These are phyloP conservation scores for Sepiola atlantica DNA, from an alignment of 2,888 invertebrate species.

Conservation along the genomic window DNA sequence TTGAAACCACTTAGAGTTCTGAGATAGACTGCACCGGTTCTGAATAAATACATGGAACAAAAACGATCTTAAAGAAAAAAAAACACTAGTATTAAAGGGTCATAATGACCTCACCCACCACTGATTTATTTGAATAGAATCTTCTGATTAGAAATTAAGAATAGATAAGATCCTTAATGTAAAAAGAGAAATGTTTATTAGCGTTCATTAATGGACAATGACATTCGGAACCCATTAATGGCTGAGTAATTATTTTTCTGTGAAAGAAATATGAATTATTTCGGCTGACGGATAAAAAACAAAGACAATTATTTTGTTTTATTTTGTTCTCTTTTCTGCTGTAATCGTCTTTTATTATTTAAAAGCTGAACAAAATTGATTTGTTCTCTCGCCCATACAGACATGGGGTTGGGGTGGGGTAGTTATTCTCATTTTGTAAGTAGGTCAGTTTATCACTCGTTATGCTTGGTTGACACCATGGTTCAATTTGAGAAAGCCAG, in stretches of 20 bases:
- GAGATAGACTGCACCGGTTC: too few relatives aligned
- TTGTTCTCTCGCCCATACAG: background rate
- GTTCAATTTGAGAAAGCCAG: background rate
- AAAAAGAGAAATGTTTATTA: too few relatives aligned
- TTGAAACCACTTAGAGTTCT: too few relatives aligned
- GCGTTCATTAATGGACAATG: background rate
- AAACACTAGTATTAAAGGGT: too few relatives aligned
- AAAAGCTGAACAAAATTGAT: background rate
- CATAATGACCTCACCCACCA: too few relatives aligned
- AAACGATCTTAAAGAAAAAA: too few relatives aligned
- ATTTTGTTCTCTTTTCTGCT: background rate
- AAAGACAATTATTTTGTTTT: background rate
- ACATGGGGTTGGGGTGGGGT: background rate
- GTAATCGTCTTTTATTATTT: background rate
- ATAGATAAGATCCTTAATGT: too few relatives aligned
- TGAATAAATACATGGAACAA: too few relatives aligned
- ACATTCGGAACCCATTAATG: background rate
- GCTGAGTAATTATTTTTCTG: background rate
- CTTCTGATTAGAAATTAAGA: too few relatives aligned
- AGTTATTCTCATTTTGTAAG: background rate
- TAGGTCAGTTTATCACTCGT: slow-evolving; percentile 6
- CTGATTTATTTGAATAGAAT: too few relatives aligned
- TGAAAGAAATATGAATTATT: background rate
- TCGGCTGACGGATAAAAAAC: background rate
- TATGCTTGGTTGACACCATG: background rate